Evolutionary conservation across 2,888 invertebrate species (phyloP), one percentile per base, ranked within the genome.

Genomic region (Baccha elongata): DNA sequence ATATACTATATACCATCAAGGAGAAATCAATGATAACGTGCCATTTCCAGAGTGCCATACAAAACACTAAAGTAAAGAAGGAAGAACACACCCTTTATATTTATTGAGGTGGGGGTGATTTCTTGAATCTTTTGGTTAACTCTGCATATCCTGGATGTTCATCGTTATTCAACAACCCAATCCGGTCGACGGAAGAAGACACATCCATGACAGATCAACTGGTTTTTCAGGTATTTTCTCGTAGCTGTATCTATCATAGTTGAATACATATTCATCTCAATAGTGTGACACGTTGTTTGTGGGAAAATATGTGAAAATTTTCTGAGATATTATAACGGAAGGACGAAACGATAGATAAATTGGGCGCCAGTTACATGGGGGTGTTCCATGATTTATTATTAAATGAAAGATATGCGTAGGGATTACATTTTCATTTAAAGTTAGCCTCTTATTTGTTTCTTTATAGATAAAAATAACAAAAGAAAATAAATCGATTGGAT

Each of bases 11-110:
- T 64, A 21, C 64, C 55, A 55, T 76, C 76, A 50, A 44, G 13
- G 46, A 58, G 37, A 23, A 74, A 69, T 75, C 80, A 64, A 74
- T 67, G 69, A 76, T 69, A 68, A 62, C 46, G 60, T 79, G 67
- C 74, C 73, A 50, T 23, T 37, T 13, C n/a, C n/a, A n/a, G n/a
- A n/a, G n/a, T 32, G 35, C 11, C 53, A 10, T n/a, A 26, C 53
- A 53, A 2, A 7, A 11, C 29, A n/a, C 11, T n/a, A 46, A 46
- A 46, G 6, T 3, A n/a, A 1, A 17, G 19, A 44, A 10, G 7
- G 13, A 13, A 17, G 42, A 15, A 55, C 55, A 58, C 55, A 32
- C 40, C 37, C 40, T 40, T 11, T 35, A 37, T 32, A 60, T 69
- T 76, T 68, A 75, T 62, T 62, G 69, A 6, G 29, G 23, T 13